Evolutionary conservation across 2,113 vertebrate species (phyloP).

Genomic region (Burhinus oedicnemus): DNA sequence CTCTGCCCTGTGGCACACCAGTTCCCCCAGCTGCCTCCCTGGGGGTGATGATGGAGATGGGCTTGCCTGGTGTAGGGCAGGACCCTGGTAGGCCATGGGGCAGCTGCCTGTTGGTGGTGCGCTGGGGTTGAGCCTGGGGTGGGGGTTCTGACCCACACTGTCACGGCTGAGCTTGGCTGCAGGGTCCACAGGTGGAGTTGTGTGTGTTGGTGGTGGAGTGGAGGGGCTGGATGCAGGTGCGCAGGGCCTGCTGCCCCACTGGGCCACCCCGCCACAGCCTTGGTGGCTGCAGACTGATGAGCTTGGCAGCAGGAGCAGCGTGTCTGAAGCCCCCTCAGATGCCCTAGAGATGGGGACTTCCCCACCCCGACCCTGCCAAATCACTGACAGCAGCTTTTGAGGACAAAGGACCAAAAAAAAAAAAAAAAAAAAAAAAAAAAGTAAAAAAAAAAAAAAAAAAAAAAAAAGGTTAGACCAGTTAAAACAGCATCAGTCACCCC

Average conservation of each 20-base stretch:
- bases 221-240: accelerated
- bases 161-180: neutral
- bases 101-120: neutral
- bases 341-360: accelerated
- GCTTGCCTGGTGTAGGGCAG: neutral
- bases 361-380: neutral
- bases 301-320: neutral
- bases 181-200: accelerated
- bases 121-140: neutral
- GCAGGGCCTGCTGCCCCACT: too few relatives aligned
- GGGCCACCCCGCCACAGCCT: accelerated
- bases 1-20: neutral
- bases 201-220: accelerated
- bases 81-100: neutral
- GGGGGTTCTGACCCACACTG: neutral
- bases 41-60: accelerated
- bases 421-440: slow-evolving; percentile 6
- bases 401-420: neutral
- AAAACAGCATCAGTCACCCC: neutral
- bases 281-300: accelerated
- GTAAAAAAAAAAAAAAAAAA: neutral
- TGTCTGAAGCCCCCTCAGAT: neutral
- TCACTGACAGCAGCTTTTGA: neutral
- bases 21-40: neutral
- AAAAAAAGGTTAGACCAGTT: slow-evolving; percentile 41